Conservation (phyloP, 2,113 vertebrate species). For the Psettodes erumei region DNA sequence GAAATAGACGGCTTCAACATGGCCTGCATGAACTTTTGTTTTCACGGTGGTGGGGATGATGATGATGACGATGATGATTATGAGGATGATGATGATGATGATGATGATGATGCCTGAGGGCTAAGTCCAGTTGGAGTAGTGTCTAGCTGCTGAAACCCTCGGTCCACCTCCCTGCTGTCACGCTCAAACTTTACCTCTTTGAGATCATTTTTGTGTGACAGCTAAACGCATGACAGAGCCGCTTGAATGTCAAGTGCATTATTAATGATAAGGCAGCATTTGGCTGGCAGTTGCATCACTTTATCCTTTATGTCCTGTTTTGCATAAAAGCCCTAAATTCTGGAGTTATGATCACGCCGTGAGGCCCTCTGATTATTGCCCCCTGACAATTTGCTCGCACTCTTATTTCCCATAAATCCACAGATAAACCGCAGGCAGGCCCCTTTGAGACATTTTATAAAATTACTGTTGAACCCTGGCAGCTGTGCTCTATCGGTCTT, state of each 20-base stretch:
- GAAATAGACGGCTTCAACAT: slow-evolving; percentile 55
- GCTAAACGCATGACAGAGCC: slow-evolving; percentile 36
- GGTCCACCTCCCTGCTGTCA: slow-evolving; percentile 47
- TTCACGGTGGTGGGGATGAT: slow-evolving; percentile 31
- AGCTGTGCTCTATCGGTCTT: slow-evolving; percentile 82
- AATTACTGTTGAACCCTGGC: slow-evolving; percentile 80
- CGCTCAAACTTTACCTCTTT: slow-evolving; percentile 46
- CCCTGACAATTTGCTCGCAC: slow-evolving; percentile 65
- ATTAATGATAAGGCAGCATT: slow-evolving; percentile 75
- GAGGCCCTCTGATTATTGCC: slow-evolving; percentile 48
- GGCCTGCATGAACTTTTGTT: slow-evolving; percentile 62
- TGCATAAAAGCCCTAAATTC: slow-evolving; percentile 35
- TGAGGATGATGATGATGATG: slow-evolving; percentile 1
- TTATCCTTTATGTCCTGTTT: slow-evolving; percentile 27
- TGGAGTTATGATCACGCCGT: slow-evolving; percentile 46
- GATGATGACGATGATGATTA: slow-evolving; percentile 29
- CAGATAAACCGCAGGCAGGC: slow-evolving; percentile 65
- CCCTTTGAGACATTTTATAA: slow-evolving; percentile 76
- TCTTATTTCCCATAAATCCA: slow-evolving; percentile 71
- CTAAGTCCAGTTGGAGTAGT: neutral
- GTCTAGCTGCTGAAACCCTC: slow-evolving; percentile 20
- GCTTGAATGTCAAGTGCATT: slow-evolving; percentile 74
- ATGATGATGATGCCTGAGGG: no score
- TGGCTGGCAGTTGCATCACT: slow-evolving; percentile 54
- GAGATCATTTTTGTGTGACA: slow-evolving; percentile 19